A percentile compares a stretch with the other conserved stretches of the same genome.
Evolutionary conservation across 2,797 vertebrate genomes (phyloP).

Genomic region (Molossus alvarezi): DNA sequence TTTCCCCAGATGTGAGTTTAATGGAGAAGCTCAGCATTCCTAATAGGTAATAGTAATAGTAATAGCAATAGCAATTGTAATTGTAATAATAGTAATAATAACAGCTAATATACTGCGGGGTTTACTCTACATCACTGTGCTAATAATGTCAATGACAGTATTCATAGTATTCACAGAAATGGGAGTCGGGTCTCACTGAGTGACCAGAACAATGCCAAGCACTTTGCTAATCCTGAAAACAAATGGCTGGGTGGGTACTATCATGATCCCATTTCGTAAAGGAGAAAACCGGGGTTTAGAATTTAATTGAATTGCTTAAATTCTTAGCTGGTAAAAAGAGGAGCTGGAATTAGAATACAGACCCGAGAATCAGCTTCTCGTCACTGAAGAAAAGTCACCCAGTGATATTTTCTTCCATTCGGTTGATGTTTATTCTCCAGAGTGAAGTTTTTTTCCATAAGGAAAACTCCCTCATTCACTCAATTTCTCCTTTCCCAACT

Average conservation of each 20-base stretch:
- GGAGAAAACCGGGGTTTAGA: slow-evolving; percentile 6
- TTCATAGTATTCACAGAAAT: not conserved
- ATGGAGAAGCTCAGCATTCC: not conserved
- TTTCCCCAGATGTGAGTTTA: not conserved
- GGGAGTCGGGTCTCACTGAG: not conserved
- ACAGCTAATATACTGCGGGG: not conserved
- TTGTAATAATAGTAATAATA: not conserved
- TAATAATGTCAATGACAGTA: not conserved
- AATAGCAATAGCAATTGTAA: not conserved
- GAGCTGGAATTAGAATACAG: not conserved
- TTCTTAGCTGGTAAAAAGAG: slow-evolving; percentile 7
- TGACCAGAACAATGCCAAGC: not conserved
- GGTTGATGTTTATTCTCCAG: not conserved
- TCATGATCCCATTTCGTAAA: slow-evolving; percentile 28
- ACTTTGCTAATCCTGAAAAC: not conserved
- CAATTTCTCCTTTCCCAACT: not conserved
- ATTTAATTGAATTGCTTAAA: not conserved
- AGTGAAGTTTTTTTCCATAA: not conserved
- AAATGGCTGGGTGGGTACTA: not conserved
- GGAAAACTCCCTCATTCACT: not conserved
- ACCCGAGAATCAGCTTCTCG: not conserved
- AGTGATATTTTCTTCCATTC: not conserved
- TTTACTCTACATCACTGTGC: not conserved
- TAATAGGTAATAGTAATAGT: not conserved
- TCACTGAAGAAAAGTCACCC: not conserved